Conservation (phyloP, 2,113 vertebrate genomes). For the Electrona antarctica region DNA sequence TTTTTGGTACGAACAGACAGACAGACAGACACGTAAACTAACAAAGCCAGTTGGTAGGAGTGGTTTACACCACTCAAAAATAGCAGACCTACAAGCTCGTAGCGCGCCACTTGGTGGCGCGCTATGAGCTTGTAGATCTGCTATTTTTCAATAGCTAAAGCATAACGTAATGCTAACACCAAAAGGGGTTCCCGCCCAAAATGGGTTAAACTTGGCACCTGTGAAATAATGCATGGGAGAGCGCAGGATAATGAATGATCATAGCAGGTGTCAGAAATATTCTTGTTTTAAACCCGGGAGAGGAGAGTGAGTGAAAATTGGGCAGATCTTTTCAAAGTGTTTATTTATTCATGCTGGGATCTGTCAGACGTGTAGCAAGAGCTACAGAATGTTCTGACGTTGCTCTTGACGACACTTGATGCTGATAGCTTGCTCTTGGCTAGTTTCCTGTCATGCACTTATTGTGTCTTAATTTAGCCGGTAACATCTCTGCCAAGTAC, state of each 20-base stretch:
- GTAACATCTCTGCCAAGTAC: conserved; percentile 21
- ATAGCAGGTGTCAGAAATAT: conserved; percentile 63
- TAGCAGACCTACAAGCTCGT: too few relatives aligned
- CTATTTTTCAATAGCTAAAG: too few relatives aligned
- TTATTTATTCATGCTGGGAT: conserved; percentile 68
- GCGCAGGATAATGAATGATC: conserved; percentile 54
- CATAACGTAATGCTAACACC: too few relatives aligned
- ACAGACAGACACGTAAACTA: too few relatives aligned
- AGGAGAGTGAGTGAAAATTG: conserved; percentile 50
- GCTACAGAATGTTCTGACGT: conserved; percentile 43
- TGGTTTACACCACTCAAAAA: too few relatives aligned
- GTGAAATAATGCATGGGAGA: conserved; percentile 58
- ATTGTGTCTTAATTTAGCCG: conserved; percentile 66
- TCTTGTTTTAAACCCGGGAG: conserved; percentile 37
- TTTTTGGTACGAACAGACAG: too few relatives aligned
- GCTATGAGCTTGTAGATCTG: too few relatives aligned
- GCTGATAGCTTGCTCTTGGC: conserved; percentile 62
- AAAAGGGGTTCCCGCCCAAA: too few relatives aligned
- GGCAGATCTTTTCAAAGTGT: conserved; percentile 42
- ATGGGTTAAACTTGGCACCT: conserved; percentile 44
- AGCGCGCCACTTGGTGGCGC: too few relatives aligned
- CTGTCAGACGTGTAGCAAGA: conserved; percentile 54
- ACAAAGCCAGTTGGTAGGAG: too few relatives aligned
- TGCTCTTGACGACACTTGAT: conserved; percentile 47
- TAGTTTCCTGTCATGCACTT: conserved; percentile 58